Evolutionary conservation across 2,797 vertebrate genomes (phyloP).

Genomic region (Eulemur albifrons): DNA sequence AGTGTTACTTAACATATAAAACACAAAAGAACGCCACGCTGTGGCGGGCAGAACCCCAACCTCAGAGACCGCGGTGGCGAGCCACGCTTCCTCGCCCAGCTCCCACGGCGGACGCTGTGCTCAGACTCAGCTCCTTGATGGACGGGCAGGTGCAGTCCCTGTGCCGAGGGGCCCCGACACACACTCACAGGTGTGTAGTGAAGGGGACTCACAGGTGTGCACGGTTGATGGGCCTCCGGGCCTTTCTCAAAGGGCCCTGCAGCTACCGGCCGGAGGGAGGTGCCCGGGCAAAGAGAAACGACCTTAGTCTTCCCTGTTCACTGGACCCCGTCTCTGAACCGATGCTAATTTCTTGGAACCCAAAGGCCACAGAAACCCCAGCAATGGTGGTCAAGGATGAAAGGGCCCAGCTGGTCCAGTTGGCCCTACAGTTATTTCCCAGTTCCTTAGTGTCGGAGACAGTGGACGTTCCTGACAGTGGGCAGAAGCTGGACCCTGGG

Average conservation of each 20-base stretch:
- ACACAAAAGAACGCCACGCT: rapidly evolving
- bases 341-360: not conserved
- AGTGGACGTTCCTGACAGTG: rapidly evolving
- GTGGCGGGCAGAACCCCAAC: too few relatives aligned
- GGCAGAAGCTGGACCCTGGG: rapidly evolving
- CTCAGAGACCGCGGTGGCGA: rapidly evolving
- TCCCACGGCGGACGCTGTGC: rapidly evolving
- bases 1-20: rapidly evolving
- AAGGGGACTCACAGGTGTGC: too few relatives aligned
- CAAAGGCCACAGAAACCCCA: rapidly evolving
- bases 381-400: rapidly evolving
- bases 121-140: rapidly evolving
- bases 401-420: rapidly evolving
- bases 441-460: rapidly evolving
- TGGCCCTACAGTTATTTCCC: not conserved
- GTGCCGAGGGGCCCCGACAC: rapidly evolving
- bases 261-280: rapidly evolving
- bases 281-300: rapidly evolving
- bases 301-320: not conserved
- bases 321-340: rapidly evolving
- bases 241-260: too few relatives aligned
- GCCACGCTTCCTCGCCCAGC: rapidly evolving
- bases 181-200: rapidly evolving
- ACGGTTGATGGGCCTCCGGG: rapidly evolving
- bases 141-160: rapidly evolving